These are phyloP conservation scores for Limonius californicus DNA, from an alignment of 1,140 invertebrate genomes.

Conservation along the genomic window DNA sequence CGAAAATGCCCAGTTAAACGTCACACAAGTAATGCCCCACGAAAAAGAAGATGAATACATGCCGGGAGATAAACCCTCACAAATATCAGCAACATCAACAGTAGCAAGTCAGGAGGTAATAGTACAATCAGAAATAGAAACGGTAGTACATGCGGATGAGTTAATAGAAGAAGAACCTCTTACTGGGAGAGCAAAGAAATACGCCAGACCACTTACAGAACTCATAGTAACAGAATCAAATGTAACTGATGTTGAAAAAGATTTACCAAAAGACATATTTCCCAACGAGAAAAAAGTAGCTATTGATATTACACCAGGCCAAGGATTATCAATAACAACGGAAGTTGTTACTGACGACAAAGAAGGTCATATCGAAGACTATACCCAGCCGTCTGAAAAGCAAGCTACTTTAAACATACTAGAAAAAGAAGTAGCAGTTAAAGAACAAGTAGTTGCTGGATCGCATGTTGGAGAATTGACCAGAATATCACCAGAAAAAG, in stretches of 20 bases:
- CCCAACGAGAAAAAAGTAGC: slow-evolving; percentile 45
- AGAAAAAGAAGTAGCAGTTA: slow-evolving; percentile 44
- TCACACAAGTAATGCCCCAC: slow-evolving; percentile 52
- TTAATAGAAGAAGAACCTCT: slow-evolving; percentile 45
- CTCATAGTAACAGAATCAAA: slow-evolving; percentile 55
- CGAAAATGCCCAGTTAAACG: slow-evolving; percentile 46
- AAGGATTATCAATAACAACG: slow-evolving; percentile 49
- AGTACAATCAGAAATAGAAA: slow-evolving; percentile 51
- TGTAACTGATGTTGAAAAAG: slow-evolving; percentile 52
- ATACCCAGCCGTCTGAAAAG: slow-evolving; percentile 36
- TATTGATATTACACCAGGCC: slow-evolving; percentile 47
- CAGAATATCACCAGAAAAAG: slow-evolving; percentile 36
- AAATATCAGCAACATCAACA: slow-evolving; percentile 46
- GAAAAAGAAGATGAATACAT: slow-evolving; percentile 53
- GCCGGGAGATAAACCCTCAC: slow-evolving; percentile 42
- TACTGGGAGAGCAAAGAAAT: slow-evolving; percentile 51
- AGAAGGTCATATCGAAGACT: slow-evolving; percentile 35
- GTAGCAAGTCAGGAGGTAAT: slow-evolving; percentile 51
- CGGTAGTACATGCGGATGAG: slow-evolving; percentile 48
- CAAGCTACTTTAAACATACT: slow-evolving; percentile 45
- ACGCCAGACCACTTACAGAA: slow-evolving; percentile 52
- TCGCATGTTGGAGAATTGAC: slow-evolving; percentile 34
- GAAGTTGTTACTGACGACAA: slow-evolving; percentile 46
- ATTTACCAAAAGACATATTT: slow-evolving; percentile 41
- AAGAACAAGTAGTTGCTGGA: slow-evolving; percentile 43